Conservation (phyloP, 2,113 vertebrate genomes). For the Alosa alosa region DNA sequence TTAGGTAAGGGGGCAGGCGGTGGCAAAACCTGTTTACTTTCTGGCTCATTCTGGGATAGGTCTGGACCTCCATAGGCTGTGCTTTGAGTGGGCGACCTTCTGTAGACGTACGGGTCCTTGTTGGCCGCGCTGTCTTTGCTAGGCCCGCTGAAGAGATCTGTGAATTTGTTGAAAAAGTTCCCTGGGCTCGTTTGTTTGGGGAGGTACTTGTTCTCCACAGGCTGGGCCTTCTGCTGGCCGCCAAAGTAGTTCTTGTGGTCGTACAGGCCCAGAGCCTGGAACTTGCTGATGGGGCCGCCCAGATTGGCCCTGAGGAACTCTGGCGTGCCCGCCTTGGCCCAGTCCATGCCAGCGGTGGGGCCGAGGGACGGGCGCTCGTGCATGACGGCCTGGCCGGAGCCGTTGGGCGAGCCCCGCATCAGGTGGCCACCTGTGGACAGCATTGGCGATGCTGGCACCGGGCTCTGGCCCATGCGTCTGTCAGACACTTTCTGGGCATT, state of each 20-base stretch:
- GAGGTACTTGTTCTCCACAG: slow-evolving; percentile 48
- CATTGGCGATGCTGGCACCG: not conserved
- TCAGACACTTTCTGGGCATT: slow-evolving; percentile 58
- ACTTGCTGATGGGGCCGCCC: slow-evolving; percentile 56
- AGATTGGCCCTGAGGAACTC: slow-evolving; percentile 58
- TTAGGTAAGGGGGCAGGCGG: slow-evolving; percentile 49
- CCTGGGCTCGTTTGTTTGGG: slow-evolving; percentile 55
- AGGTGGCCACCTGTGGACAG: slow-evolving; percentile 2
- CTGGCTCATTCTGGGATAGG: slow-evolving; percentile 59
- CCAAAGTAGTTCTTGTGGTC: slow-evolving; percentile 60
- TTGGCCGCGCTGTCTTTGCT: slow-evolving; percentile 51
- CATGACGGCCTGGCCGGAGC: slow-evolving; percentile 35
- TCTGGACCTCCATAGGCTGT: slow-evolving; percentile 59
- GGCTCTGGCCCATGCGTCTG: slow-evolving; percentile 49
- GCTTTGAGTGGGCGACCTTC: slow-evolving; percentile 47
- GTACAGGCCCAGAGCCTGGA: slow-evolving; percentile 67
- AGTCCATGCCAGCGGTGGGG: slow-evolving; percentile 50
- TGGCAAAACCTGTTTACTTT: slow-evolving; percentile 66
- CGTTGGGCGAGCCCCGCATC: slow-evolving; percentile 37
- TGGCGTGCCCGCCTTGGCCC: slow-evolving; percentile 54
- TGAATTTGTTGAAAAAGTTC: slow-evolving; percentile 63
- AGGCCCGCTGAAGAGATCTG: slow-evolving; percentile 56
- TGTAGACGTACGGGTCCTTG: slow-evolving; percentile 43
- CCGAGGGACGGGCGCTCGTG: slow-evolving; percentile 40
- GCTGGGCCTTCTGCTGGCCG: slow-evolving; percentile 14